These are phyloP conservation scores for Ophiodon elongatus DNA, from an alignment of 2,113 vertebrate species.

Conservation along the genomic window DNA sequence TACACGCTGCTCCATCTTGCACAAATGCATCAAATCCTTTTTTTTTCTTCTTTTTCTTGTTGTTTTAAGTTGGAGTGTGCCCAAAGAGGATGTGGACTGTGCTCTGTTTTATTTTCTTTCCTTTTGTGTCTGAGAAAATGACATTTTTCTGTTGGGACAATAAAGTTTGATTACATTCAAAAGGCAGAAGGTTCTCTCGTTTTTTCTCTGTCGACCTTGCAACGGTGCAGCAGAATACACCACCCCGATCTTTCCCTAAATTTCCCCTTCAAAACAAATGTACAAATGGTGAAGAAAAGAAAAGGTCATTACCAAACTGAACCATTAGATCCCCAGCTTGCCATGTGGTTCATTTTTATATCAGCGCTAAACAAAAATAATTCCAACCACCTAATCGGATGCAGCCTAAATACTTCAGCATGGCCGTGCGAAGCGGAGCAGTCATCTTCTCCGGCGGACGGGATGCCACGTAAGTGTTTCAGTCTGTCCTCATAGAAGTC, in stretches of 20 bases:
- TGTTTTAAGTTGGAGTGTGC: constrained; percentile 7
- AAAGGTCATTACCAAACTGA: constrained; percentile 55
- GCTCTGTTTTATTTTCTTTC: constrained; percentile 17
- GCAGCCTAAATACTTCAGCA: constrained; percentile 81
- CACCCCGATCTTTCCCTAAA: constrained; percentile 19
- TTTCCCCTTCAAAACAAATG: constrained; percentile 2
- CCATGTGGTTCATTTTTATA: constrained; percentile 81
- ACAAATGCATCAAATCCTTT: constrained; percentile 30
- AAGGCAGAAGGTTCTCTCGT: constrained; percentile 5
- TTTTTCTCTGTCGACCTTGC: not conserved
- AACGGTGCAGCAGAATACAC: not conserved
- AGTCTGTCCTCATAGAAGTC: constrained; percentile 77
- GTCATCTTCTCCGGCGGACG: constrained; percentile 74
- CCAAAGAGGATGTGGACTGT: constrained; percentile 24
- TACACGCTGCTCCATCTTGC: constrained; percentile 40
- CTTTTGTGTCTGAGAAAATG: constrained; percentile 29
- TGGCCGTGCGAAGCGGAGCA: constrained; percentile 68
- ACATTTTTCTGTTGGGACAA: constrained; percentile 19
- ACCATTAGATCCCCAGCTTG: constrained; percentile 58
- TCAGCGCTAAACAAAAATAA: constrained; percentile 76
- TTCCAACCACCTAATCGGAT: constrained; percentile 82
- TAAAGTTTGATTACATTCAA: constrained; percentile 44
- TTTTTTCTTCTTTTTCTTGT: not conserved
- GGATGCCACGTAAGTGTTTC: constrained; percentile 82
- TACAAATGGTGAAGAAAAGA: constrained; percentile 43